These are phyloP conservation scores for Theristicus caerulescens DNA, from an alignment of 2,113 vertebrate genomes.

Conservation along the genomic window DNA sequence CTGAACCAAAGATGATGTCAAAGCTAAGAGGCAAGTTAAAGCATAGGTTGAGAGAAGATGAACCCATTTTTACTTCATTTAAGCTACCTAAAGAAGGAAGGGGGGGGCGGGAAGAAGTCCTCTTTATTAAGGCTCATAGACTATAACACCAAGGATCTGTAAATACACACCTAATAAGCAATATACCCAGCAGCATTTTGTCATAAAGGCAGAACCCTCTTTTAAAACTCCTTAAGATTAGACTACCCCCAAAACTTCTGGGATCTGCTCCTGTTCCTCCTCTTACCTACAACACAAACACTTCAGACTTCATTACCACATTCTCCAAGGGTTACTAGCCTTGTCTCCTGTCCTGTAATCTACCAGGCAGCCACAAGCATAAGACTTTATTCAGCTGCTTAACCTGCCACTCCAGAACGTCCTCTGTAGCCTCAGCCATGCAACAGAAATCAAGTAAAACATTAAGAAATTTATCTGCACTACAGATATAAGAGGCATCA, in stretches of 20 bases:
- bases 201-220: neutral
- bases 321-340: neutral
- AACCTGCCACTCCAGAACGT: neutral
- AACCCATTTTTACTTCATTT: neutral
- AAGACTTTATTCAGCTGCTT: slow-evolving; percentile 3
- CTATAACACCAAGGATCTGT: neutral
- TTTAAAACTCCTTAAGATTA: neutral
- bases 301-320: neutral
- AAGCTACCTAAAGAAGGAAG: neutral
- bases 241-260: neutral
- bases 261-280: neutral
- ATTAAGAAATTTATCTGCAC: neutral
- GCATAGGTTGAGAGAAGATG: neutral
- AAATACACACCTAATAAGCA: neutral
- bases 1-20: neutral
- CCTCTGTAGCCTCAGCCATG: neutral
- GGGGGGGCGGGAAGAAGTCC: rapidly evolving
- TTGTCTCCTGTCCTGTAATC: neutral
- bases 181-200: neutral
- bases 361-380: neutral
- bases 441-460: neutral
- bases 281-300: neutral
- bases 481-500: neutral
- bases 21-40: neutral
- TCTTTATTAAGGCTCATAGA: neutral